These are phyloP conservation scores for Origma solitaria DNA, from an alignment of 2,113 vertebrate genomes.

Conservation along the genomic window DNA sequence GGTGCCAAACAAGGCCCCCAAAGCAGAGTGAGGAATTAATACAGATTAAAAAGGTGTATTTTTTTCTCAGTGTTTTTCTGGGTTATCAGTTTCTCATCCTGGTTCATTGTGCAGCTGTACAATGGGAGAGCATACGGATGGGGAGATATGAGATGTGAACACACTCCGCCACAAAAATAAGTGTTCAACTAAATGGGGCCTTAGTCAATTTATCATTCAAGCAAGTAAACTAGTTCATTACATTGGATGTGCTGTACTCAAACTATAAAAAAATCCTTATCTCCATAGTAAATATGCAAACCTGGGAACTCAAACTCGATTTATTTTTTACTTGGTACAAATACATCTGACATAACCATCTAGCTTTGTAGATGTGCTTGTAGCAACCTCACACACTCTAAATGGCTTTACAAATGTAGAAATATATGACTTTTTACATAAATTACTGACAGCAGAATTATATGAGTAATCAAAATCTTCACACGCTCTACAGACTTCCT, in stretches of 20 bases:
- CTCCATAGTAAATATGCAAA: conserved; percentile 17
- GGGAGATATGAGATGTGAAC: not conserved
- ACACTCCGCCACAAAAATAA: conserved; percentile 4
- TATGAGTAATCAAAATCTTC: conserved; percentile 34
- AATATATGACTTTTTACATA: not conserved
- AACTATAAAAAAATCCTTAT: not conserved
- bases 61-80: not conserved
- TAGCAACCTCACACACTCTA: not conserved
- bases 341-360: not conserved
- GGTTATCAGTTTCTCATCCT: not conserved
- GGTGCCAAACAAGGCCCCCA: not conserved
- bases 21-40: not conserved
- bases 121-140: not conserved
- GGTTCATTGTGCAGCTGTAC: not conserved
- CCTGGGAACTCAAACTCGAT: not conserved
- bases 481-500: not conserved
- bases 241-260: not conserved
- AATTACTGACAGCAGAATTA: not conserved
- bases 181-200: not conserved
- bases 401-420: not conserved
- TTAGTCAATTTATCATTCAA: not conserved
- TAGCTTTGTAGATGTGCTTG: not conserved
- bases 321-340: not conserved
- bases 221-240: not conserved
- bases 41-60: not conserved